Evolutionary conservation across 2,797 vertebrate genomes (phyloP).

Genomic region (Hirundo rustica): DNA sequence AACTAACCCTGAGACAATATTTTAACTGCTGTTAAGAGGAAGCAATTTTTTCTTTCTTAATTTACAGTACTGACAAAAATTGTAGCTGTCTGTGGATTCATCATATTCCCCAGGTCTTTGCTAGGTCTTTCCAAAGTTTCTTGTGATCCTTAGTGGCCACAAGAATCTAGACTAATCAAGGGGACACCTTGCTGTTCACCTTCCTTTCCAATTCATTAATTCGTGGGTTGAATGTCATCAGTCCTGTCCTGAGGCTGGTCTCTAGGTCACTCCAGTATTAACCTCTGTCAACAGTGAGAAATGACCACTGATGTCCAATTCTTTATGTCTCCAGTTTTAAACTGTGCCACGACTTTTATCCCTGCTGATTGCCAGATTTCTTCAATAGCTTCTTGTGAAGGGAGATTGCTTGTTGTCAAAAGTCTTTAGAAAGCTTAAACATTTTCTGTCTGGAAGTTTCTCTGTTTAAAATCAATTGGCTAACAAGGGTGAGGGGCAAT

Average conservation of each 20-base stretch:
- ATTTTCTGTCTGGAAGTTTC: background rate
- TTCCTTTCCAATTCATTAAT: background rate
- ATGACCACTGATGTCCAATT: background rate
- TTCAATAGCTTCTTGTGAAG: background rate
- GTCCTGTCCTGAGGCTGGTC: background rate
- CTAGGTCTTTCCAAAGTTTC: background rate
- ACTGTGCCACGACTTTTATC: background rate
- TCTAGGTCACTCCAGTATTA: background rate
- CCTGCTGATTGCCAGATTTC: background rate
- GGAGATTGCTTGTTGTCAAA: background rate
- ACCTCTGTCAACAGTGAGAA: conserved; percentile 38
- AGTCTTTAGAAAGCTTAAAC: background rate
- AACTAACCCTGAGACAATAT: background rate
- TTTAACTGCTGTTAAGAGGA: background rate
- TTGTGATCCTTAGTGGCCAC: background rate
- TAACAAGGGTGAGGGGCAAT: background rate
- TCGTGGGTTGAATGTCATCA: fast-evolving
- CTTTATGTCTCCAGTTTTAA: background rate
- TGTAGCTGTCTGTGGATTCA: background rate
- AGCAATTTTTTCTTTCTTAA: background rate
- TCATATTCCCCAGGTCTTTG: background rate
- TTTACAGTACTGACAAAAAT: background rate
- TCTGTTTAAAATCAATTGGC: background rate
- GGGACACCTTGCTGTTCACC: background rate
- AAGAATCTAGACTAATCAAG: background rate